Evolutionary conservation across 2,797 vertebrate species (phyloP).

Genomic region (Bradypodion pumilum): DNA sequence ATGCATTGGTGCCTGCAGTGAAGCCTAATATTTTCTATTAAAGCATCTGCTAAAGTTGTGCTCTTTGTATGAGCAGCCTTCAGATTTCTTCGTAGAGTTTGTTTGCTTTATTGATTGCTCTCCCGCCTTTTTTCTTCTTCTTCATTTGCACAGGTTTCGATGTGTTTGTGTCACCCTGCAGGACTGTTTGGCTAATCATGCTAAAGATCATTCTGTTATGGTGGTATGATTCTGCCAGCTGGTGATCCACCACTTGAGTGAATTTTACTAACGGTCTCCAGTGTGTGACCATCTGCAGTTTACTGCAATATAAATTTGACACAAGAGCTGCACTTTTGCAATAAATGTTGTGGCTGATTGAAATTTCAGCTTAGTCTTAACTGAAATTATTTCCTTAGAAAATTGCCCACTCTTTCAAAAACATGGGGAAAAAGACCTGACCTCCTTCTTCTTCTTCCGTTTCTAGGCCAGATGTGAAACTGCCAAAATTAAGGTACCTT

Average conservation of each 20-base stretch:
- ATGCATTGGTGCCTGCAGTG: background rate
- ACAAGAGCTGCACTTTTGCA: background rate
- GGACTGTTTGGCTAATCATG: background rate
- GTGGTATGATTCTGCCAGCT: accelerated
- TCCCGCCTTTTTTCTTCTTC: background rate
- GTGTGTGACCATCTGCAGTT: background rate
- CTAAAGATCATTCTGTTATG: background rate
- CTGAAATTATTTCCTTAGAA: background rate
- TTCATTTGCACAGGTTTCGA: background rate
- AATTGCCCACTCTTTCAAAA: background rate
- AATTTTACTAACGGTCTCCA: background rate
- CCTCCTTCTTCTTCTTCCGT: too few species aligned
- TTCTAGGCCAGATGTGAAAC: too few species aligned
- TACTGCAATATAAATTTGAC: background rate
- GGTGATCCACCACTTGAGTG: background rate
- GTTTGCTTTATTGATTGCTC: conserved; percentile 2
- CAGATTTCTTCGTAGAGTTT: accelerated
- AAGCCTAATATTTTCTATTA: too few species aligned
- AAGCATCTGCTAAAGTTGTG: background rate
- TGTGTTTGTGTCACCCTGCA: accelerated
- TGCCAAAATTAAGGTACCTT: too few species aligned
- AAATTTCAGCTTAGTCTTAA: background rate
- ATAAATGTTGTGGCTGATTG: background rate
- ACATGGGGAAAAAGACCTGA: background rate
- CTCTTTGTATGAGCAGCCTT: background rate